These are phyloP conservation scores for Agriotes lineatus DNA, from an alignment of 2,888 invertebrate species.

Conservation along the genomic window DNA sequence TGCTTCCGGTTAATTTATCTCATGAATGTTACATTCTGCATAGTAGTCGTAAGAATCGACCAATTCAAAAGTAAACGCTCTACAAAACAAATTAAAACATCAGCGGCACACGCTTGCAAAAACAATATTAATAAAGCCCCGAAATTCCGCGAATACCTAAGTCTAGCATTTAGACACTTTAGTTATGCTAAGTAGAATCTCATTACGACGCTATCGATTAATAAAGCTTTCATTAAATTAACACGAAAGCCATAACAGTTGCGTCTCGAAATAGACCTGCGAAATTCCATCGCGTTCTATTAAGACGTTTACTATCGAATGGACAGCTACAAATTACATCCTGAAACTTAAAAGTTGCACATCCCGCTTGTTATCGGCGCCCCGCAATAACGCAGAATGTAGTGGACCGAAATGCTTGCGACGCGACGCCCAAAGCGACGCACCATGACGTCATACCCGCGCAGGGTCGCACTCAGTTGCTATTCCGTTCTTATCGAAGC, in stretches of 20 bases:
- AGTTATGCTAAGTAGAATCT: too few relatives aligned
- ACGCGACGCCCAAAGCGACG: constrained; percentile 40
- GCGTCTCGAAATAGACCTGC: constrained; percentile 6
- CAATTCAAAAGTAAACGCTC: too few relatives aligned
- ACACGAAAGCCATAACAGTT: background rate
- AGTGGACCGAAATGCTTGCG: constrained; percentile 39
- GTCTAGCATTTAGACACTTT: too few relatives aligned
- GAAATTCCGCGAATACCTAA: too few relatives aligned
- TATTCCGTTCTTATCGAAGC: background rate
- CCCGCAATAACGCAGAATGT: constrained; percentile 37
- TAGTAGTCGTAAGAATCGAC: too few relatives aligned
- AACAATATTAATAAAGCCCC: too few relatives aligned
- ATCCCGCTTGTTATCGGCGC: constrained; percentile 39
- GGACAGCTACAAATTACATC: constrained; percentile 37
- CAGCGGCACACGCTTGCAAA: too few relatives aligned
- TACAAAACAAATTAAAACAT: too few relatives aligned
- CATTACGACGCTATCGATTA: background rate
- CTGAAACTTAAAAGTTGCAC: constrained; percentile 36
- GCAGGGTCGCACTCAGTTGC: constrained; percentile 28
- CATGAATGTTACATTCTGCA: too few relatives aligned
- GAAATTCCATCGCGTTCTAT: constrained; percentile 7
- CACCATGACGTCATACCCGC: constrained; percentile 34
- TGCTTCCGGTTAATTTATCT: too few relatives aligned
- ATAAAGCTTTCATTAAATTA: background rate
- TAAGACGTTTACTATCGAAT: constrained; percentile 23